phyloP scores from a whole-genome alignment of 2,888 invertebrate genomes.

The Apomyelois bistriatella region DNA sequence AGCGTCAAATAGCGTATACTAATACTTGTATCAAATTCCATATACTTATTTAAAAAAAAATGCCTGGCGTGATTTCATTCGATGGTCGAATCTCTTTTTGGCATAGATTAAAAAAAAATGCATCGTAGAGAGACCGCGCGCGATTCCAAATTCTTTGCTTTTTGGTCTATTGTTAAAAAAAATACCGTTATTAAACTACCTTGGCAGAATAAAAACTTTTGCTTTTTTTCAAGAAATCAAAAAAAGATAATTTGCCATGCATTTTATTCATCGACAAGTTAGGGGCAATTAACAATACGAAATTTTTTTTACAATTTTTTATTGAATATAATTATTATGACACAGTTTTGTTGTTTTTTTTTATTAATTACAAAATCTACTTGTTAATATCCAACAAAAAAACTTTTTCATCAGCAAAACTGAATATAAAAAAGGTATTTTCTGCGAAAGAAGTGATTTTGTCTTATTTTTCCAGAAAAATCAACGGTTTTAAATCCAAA shows the following conservation, averaged over 20 bases:
- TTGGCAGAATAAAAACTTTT: too few species aligned
- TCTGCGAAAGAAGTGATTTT: slow-evolving; percentile 29
- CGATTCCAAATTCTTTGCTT: too few species aligned
- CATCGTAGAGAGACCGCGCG: too few species aligned
- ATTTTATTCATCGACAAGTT: slow-evolving; percentile 27
- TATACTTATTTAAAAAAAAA: too few species aligned
- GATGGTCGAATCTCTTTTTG: too few species aligned
- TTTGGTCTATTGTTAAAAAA: too few species aligned
- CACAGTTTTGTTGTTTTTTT: not conserved
- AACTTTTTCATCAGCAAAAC: slow-evolving; percentile 26
- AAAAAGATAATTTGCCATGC: slow-evolving; percentile 20
- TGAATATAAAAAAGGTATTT: slow-evolving; percentile 28
- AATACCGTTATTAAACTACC: too few species aligned
- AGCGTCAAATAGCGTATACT: too few species aligned
- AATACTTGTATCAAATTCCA: too few species aligned
- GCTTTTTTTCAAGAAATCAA: slow-evolving; percentile 10
- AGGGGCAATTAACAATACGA: slow-evolving; percentile 27
- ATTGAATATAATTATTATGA: not conserved
- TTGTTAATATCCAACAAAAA: slow-evolving; percentile 30
- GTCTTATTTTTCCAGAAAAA: slow-evolving; percentile 2
- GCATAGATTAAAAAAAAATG: too few species aligned
- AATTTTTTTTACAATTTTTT: slow-evolving; percentile 15
- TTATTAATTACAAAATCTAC: not conserved
- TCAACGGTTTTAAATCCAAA: not conserved
- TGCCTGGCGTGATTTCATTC: too few species aligned